phyloP scores from a whole-genome alignment of 2,113 vertebrate species.

The Hymenochirus boettgeri region DNA sequence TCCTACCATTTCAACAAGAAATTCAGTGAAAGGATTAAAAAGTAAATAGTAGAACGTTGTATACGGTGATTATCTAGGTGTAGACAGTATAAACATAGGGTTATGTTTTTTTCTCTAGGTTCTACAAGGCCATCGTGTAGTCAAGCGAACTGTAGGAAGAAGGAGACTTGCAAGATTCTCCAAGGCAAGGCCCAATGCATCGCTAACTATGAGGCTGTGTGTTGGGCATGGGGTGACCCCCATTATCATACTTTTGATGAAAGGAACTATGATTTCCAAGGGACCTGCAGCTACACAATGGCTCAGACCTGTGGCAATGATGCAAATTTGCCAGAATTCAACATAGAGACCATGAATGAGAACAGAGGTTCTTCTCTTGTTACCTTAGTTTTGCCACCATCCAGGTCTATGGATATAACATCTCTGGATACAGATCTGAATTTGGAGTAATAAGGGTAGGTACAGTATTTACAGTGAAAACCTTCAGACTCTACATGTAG shows the following conservation, averaged over 20 bases:
- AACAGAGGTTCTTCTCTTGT: slow-evolving; percentile 18
- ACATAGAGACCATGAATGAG: slow-evolving; percentile 36
- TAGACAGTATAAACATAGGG: too few species aligned
- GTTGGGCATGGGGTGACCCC: slow-evolving; percentile 41
- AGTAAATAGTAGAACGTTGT: too few species aligned
- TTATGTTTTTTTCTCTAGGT: slow-evolving; percentile 1
- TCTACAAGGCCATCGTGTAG: slow-evolving; percentile 10
- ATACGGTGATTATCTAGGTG: too few species aligned
- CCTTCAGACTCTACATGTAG: too few species aligned
- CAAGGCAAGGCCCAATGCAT: slow-evolving; percentile 53
- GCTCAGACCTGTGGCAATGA: not conserved
- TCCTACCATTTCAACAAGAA: too few species aligned
- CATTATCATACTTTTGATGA: slow-evolving; percentile 20
- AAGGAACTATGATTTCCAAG: slow-evolving; percentile 20
- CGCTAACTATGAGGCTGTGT: slow-evolving; percentile 43
- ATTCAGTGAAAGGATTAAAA: too few species aligned
- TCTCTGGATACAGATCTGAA: slow-evolving; percentile 55
- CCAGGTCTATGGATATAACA: slow-evolving; percentile 46
- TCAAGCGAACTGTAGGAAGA: slow-evolving; percentile 14
- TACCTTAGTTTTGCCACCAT: slow-evolving; percentile 52
- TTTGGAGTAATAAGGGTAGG: slow-evolving; percentile 59
- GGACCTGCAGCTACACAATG: slow-evolving; percentile 22
- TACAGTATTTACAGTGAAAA: too few species aligned
- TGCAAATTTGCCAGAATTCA: not conserved
- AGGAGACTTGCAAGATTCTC: slow-evolving; percentile 50